These are phyloP conservation scores for Silurus glanis DNA, from an alignment of 2,113 vertebrate genomes.

Conservation along the genomic window DNA sequence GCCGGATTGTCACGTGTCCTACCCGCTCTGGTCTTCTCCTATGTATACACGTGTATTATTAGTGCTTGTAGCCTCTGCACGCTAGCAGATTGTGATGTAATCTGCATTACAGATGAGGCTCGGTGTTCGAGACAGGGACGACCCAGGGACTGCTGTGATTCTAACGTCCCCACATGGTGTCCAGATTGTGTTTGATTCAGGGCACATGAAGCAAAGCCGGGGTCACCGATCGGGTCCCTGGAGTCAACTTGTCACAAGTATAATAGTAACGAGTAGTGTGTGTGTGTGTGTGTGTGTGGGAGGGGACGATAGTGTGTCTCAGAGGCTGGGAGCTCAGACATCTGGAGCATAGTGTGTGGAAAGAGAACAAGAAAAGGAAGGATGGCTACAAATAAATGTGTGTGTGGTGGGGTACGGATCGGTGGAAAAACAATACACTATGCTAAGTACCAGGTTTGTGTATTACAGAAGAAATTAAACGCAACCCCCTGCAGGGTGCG, in stretches of 20 bases:
- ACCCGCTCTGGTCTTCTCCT: neutral
- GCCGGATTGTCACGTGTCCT: neutral
- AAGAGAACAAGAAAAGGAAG: neutral
- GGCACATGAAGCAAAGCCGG: conserved; percentile 20
- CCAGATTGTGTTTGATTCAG: conserved; percentile 41
- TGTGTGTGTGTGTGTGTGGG: conserved; percentile 32
- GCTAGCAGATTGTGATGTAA: conserved; percentile 38
- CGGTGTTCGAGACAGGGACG: conserved; percentile 22
- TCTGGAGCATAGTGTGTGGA: conserved; percentile 19
- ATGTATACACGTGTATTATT: neutral
- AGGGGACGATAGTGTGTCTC: conserved; percentile 41
- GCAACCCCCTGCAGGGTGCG: neutral
- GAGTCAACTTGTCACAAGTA: conserved; percentile 55
- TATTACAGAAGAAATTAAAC: neutral
- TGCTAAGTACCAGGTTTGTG: neutral
- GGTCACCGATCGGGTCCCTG: conserved; percentile 52
- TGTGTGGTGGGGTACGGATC: too few relatives aligned
- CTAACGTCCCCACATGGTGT: conserved; percentile 36
- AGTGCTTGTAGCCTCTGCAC: conserved; percentile 18
- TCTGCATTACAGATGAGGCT: conserved; percentile 48
- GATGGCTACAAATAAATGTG: neutral
- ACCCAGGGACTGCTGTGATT: conserved; percentile 15
- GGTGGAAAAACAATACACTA: too few relatives aligned
- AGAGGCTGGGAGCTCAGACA: conserved; percentile 40
- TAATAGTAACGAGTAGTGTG: conserved; percentile 11